Base-by-base conservation (phyloP, 2,888 invertebrate genomes). In the Chaetoderma sp. region DNA sequence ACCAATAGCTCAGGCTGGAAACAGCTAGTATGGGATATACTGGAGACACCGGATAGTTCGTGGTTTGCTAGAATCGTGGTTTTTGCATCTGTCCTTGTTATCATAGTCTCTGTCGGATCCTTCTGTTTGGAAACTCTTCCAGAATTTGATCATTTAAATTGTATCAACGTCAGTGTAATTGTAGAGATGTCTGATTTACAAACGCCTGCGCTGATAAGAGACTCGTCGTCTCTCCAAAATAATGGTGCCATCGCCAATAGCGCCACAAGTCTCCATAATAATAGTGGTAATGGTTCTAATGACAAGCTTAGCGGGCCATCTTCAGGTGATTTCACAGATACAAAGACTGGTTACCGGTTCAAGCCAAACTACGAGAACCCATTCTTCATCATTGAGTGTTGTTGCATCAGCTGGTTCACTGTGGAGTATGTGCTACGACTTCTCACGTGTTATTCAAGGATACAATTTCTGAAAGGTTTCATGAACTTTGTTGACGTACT, bases 51-150 rank as follows among this genome's bases (percentile, higher is more conserved):
- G 2, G 87, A 87, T 61, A 83, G 84, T 32, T 87, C 87, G 0
- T 33, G 80, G 0, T 64, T 75, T 2, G 88, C 88, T 28, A 79
- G 83, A 36, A 73, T 87, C 8, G 72, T 87, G 60, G 88, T 88
- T 4, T 79, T 86, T 39, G 64, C 87, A 3, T 87, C 87, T 10
- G 82, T 88, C 18, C 67, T 78, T 3, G 85, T 88, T 54, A 88
- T 88, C 64, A 68, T 88, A 57, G 74, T 84, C 18, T 87, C 87
- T 1, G 86, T 88, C 23, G 83, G 86, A 4, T 84, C 83, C 16
- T 88, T 88, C 75, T 88, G 88, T 67, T 73, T 88, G 66, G 88
- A 88, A 70, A 89, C 88, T 1, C 73, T 88, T 16, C 88, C 88
- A 3, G 73, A 72, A n/a, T 49, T 18, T 8, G 27, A 8, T 13